These are phyloP conservation scores for Ctenochaetus hawaiiensis DNA, from an alignment of 2,797 vertebrate genomes.

Conservation along the genomic window DNA sequence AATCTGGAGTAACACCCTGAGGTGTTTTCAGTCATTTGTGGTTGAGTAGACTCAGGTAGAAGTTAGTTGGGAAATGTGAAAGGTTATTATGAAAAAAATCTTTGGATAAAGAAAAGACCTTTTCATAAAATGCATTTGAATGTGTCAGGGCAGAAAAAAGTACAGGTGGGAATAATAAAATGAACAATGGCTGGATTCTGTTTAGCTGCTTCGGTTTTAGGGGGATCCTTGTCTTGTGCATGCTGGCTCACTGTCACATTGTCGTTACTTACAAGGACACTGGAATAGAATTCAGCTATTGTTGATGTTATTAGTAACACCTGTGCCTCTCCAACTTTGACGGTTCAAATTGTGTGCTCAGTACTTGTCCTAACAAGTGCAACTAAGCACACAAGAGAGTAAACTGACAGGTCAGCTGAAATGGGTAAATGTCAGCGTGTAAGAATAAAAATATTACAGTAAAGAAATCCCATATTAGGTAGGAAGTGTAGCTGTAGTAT, in stretches of 20 bases:
- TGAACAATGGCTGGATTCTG: not conserved
- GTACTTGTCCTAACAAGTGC: not conserved
- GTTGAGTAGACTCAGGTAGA: not conserved
- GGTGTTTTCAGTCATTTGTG: slow-evolving; percentile 11
- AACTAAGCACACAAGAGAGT: not conserved
- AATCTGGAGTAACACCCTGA: not conserved
- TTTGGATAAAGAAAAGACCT: not conserved
- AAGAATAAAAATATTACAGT: not conserved
- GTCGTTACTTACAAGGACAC: not conserved
- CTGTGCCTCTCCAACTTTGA: not conserved
- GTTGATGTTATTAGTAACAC: not conserved
- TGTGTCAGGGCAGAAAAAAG: not conserved
- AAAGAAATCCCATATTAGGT: too few species aligned
- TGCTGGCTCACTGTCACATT: not conserved
- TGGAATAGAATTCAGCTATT: not conserved
- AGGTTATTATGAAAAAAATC: not conserved
- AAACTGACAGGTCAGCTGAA: too few species aligned
- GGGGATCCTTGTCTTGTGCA: not conserved
- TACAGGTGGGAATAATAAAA: not conserved
- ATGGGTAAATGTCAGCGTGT: too few species aligned
- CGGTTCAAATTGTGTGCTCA: not conserved
- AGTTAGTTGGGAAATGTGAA: not conserved
- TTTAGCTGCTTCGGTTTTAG: not conserved
- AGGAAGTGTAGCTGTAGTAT: too few species aligned
- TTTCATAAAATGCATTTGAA: not conserved